Evolutionary conservation across 2,888 invertebrate species (phyloP).

Genomic region (Tolmerus cingulatus): DNA sequence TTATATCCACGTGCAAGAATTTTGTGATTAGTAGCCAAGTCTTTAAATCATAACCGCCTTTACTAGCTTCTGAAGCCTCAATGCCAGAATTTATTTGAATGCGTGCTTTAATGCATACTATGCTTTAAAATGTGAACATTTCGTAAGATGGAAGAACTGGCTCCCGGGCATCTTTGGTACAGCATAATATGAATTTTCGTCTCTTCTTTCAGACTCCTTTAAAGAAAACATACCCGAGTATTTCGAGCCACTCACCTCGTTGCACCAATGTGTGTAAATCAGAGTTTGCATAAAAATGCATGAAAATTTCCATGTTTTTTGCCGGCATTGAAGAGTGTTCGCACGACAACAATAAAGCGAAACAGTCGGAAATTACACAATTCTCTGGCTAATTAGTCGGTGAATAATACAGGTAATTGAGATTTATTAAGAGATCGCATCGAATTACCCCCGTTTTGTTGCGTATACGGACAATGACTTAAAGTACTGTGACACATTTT

Average conservation of each 20-base stretch:
- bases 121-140: not conserved
- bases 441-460: slow-evolving; percentile 16
- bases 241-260: not conserved
- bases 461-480: slow-evolving; percentile 16
- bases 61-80: not conserved
- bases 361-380: slow-evolving; percentile 22
- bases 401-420: not conserved
- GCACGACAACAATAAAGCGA: slow-evolving; percentile 9
- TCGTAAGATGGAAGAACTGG: not conserved
- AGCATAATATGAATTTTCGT: not conserved
- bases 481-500: slow-evolving; percentile 18
- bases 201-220: not conserved
- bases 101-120: not conserved
- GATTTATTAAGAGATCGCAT: slow-evolving; percentile 31
- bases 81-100: not conserved
- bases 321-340: slow-evolving; percentile 13
- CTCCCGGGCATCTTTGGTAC: not conserved
- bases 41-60: not conserved
- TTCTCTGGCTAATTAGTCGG: slow-evolving; percentile 10
- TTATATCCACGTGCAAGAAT: not conserved
- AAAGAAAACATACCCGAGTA: not conserved
- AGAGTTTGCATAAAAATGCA: not conserved
- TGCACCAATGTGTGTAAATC: not conserved
- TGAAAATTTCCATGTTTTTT: not conserved
- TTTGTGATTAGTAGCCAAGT: not conserved